Evolutionary conservation across 1,140 invertebrate species (phyloP), one percentile per base, ranked within the genome.

Genomic region (Cardiocondyla obscurior): DNA sequence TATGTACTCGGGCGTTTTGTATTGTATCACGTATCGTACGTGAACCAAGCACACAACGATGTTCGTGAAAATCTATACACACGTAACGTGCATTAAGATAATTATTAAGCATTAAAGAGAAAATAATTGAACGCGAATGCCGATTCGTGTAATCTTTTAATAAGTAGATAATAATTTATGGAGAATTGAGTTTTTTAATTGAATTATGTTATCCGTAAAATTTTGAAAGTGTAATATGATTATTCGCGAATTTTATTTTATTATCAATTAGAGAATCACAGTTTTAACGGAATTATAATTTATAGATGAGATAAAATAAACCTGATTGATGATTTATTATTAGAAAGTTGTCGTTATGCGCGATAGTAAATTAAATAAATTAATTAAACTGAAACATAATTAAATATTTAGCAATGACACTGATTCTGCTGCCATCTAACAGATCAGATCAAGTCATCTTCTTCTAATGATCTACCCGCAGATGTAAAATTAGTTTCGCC

Each of bases 1-100:
- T 93, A 92, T 93, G 92, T 92, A 92, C 90, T 76, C n/a, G 60
- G 46, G 58, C 8, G 14, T 39, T 33, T 16, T 30, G 0, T 22
- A 10, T 25, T 25, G 33, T 33, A 49, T 55, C 4, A 65, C 42
- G 22, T 62, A 19, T 36, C 19, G 33, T 39, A n/a, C n/a, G n/a
- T n/a, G n/a, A n/a, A n/a, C n/a, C n/a, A n/a, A n/a, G n/a, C n/a
- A n/a, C n/a, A 28, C 14, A 46, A n/a, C n/a, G 25, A 55, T 2
- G 46, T 28, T 55, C 25, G 30, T 3, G 16, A 58, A n/a, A 33
- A 33, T 3, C n/a, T 30, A 58, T 0, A 3, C 33, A 10, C 16
- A 33, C 25, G 5, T 33, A 33, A 58, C 1, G 30, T 57, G 7
- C 16, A 58, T 33, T n/a, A 0, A 33, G 16, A 57, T 30, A 2